Evolutionary conservation across 2,888 invertebrate genomes (phyloP), one percentile per base, ranked within the genome.

Genomic region (Nemapogon koenigi): DNA sequence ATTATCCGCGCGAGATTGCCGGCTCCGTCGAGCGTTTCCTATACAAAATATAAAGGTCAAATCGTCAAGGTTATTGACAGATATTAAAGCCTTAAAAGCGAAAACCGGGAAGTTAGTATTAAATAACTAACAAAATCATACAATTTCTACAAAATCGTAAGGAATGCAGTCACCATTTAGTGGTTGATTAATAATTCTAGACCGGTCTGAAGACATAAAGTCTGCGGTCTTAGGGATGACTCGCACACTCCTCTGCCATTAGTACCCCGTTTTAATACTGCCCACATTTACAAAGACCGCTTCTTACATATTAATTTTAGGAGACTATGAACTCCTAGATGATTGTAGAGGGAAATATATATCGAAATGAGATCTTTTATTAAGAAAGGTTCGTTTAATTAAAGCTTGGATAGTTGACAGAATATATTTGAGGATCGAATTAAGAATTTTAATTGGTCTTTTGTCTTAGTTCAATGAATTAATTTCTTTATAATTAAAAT

Each of bases 181-280:
- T 27, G 54, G 65, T 69, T 68, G 72, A 72, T 73, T 73, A 73
- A 70, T 73, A 75, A 75, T 75, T 75, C 73, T 70, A 68, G 70
- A 71, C 63, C 51, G 55, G 62, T 68, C 72, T 59, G 57, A 62
- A 65, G 65, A 67, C 68, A 60, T 70, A 69, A 71, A 72, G 71
- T 66, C 71, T 71, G 72, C 64, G 71, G 71, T 61, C 46, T 40
- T 31, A 33, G 33, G 44, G 44, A 49, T 46, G 46, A 47, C 53
- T 49, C 52, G 55, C 49, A 15, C 17, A 46, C 49, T 52, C 49
- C 60, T 57, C 54, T 50, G 48, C 64, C 58, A 66, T 71, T 68
- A 72, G 65, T 61, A 60, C 62, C 53, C 57, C 62, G 65, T 69
- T 67, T 68, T 70, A 71, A 68, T 69, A 68, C 64, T 67, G 59